Evolutionary conservation across 1,140 invertebrate genomes (phyloP).

Genomic region (Eurosta solidaginis): DNA sequence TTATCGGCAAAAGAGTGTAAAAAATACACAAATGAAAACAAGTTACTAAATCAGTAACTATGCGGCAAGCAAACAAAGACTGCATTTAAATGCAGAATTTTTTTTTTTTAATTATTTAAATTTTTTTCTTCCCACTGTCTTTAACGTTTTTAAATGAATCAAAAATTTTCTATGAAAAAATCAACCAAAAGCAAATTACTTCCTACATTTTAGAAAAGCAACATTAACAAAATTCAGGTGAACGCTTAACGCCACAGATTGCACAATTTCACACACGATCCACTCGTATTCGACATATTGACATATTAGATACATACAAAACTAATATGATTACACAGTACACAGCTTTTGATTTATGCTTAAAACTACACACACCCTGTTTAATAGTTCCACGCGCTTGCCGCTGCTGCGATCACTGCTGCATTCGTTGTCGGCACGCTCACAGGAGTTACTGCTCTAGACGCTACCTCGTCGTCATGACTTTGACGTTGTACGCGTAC

Average conservation of each 20-base stretch:
- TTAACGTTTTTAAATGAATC: not conserved
- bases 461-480: constrained; percentile 40
- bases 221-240: not conserved
- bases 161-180: not conserved
- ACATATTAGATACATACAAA: not conserved
- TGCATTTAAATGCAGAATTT: constrained; percentile 12
- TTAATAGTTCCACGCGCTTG: constrained; percentile 47
- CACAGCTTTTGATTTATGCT: not conserved
- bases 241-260: constrained; percentile 21
- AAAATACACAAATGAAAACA: constrained; percentile 9
- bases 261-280: not conserved
- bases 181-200: not conserved
- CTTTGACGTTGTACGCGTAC: constrained; percentile 50
- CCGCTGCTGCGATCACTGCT: not conserved
- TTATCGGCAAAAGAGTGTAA: not conserved
- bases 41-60: not conserved
- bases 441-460: no score
- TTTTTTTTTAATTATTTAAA: not conserved
- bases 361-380: not conserved
- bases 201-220: not conserved
- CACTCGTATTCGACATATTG: not conserved
- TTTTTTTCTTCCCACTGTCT: not conserved
- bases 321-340: not conserved
- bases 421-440: constrained; percentile 17
- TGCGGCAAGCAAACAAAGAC: not conserved